phyloP scores from a whole-genome alignment of 2,888 invertebrate species.

The Andricus quercusramuli region DNA sequence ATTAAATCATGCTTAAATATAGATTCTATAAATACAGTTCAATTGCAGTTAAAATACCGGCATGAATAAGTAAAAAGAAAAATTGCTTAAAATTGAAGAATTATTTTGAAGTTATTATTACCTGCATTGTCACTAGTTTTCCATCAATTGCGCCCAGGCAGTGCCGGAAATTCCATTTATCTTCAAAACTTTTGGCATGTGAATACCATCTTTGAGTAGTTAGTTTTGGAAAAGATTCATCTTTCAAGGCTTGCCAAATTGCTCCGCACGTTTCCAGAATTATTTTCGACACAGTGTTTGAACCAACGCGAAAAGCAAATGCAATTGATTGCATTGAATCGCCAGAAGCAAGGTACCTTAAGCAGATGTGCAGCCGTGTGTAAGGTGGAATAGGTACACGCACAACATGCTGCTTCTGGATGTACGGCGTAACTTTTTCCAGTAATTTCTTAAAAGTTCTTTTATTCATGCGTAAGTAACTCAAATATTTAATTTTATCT shows the following conservation, averaged over 20 bases:
- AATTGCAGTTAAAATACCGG: too few relatives aligned
- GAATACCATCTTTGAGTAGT: constrained; percentile 44
- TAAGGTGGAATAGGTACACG: constrained; percentile 47
- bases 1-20: too few relatives aligned
- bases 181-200: too few relatives aligned
- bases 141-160: too few relatives aligned
- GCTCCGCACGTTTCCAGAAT: constrained; percentile 49
- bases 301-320: constrained; percentile 46
- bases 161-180: too few relatives aligned
- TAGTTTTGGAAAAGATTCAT: constrained; percentile 43
- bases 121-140: not conserved
- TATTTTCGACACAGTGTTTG: constrained; percentile 52
- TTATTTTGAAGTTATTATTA: not conserved
- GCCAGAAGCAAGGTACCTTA: constrained; percentile 54
- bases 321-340: constrained; percentile 51
- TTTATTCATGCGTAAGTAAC: constrained; percentile 49
- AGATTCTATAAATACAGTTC: too few relatives aligned
- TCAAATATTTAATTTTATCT: not conserved
- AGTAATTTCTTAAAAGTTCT: constrained; percentile 47
- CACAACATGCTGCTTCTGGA: constrained; percentile 46
- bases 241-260: constrained; percentile 51
- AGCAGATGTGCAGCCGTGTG: constrained; percentile 49
- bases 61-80: too few relatives aligned
- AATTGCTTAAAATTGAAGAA: too few relatives aligned
- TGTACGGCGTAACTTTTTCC: constrained; percentile 29